Percentiles rank a stretch among this genome's conserved stretches.
Conservation (phyloP, 2,888 invertebrate species). For the Pandemis cinnamomeana region DNA sequence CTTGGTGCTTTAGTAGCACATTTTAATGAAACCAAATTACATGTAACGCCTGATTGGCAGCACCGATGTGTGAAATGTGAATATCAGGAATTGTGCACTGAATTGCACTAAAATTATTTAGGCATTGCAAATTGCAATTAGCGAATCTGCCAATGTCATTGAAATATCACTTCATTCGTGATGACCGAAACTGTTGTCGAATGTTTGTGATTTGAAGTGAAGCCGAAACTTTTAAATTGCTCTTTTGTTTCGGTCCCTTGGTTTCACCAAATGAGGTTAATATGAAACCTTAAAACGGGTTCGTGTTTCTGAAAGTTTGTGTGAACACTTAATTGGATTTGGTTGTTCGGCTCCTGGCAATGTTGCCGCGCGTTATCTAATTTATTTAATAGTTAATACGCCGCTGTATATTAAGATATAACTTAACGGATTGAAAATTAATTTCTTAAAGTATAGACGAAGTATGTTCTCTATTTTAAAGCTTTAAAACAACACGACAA, state of each 20-base stretch:
- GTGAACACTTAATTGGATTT: slow-evolving; percentile 50
- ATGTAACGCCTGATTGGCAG: neutral
- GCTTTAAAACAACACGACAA: too few relatives aligned
- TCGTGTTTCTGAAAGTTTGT: slow-evolving; percentile 46
- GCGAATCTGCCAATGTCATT: neutral
- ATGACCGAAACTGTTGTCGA: neutral
- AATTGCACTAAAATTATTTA: neutral
- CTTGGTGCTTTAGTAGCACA: neutral
- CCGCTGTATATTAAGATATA: neutral
- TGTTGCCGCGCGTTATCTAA: slow-evolving; percentile 30
- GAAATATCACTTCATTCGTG: neutral
- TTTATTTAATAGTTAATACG: slow-evolving; percentile 26
- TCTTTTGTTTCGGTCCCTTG: neutral
- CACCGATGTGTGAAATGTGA: neutral
- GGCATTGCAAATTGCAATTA: slow-evolving; percentile 2
- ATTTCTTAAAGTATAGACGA: neutral
- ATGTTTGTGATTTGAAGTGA: neutral
- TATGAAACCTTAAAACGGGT: slow-evolving; percentile 45
- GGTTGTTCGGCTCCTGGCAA: slow-evolving; percentile 35
- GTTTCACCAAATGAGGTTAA: slow-evolving; percentile 23
- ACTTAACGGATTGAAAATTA: neutral
- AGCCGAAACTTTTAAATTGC: neutral
- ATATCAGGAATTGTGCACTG: neutral
- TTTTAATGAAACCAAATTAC: neutral
- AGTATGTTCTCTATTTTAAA: too few relatives aligned